Evolutionary conservation across 1,140 invertebrate genomes (phyloP).

Genomic region (Cherax quadricarinatus): DNA sequence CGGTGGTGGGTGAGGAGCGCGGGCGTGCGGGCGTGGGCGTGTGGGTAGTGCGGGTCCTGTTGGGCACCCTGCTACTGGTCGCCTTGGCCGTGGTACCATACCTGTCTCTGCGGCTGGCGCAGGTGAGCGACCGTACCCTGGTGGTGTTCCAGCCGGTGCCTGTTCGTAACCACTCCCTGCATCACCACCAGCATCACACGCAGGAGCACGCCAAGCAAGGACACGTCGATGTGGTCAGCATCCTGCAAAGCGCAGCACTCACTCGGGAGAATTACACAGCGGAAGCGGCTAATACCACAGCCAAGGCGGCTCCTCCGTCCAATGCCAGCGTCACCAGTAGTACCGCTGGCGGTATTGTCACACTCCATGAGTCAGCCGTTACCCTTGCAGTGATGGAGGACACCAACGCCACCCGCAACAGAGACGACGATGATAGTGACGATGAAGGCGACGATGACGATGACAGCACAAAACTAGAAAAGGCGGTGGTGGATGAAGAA

Average conservation of each 20-base stretch:
- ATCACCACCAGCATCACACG: slow-evolving; percentile 32
- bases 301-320: background rate
- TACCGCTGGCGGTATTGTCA: slow-evolving; percentile 20
- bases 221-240: slow-evolving; percentile 33
- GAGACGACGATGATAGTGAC: background rate
- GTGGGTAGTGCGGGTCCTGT: slow-evolving; percentile 56
- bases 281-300: background rate
- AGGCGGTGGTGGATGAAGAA: slow-evolving; percentile 1
- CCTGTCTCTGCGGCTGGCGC: slow-evolving; percentile 67
- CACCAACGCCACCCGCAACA: slow-evolving; percentile 46
- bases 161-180: slow-evolving; percentile 43
- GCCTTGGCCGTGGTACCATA: slow-evolving; percentile 66
- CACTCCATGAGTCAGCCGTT: slow-evolving; percentile 57
- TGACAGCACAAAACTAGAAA: background rate
- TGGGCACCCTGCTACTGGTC: slow-evolving; percentile 70
- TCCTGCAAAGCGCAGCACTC: slow-evolving; percentile 62
- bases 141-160: slow-evolving; percentile 71
- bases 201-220: background rate
- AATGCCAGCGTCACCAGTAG: background rate
- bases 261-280: slow-evolving; percentile 78
- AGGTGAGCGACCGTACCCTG: slow-evolving; percentile 63
- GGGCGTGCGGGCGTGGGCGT: slow-evolving; percentile 53
- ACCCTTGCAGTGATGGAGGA: slow-evolving; percentile 58
- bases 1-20: slow-evolving; percentile 67
- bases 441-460: slow-evolving; percentile 17